Percentiles rank a stretch among this genome's conserved stretches.
Conservation (phyloP, 2,797 vertebrate species). For the Iguana delicatissima region DNA sequence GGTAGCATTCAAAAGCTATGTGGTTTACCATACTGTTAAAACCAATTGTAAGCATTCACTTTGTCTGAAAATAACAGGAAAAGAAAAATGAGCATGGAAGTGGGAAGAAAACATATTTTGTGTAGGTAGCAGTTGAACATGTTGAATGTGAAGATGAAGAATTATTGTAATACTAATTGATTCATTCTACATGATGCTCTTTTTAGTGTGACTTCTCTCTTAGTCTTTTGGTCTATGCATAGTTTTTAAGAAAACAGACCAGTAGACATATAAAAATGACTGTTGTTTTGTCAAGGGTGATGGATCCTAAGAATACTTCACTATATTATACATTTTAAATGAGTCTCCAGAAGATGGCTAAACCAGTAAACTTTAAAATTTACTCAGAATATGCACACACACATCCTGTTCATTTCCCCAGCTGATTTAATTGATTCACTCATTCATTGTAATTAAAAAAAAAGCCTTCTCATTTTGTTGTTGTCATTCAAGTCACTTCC, state of each 20-base stretch:
- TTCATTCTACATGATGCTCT: background rate
- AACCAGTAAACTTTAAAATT: background rate
- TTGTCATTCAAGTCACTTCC: no score
- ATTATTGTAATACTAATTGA: background rate
- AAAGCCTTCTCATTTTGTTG: no score
- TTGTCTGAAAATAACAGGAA: slow-evolving; percentile 1
- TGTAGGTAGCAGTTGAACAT: background rate
- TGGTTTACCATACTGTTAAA: background rate
- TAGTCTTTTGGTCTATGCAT: background rate
- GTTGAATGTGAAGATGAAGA: background rate
- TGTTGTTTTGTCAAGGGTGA: background rate
- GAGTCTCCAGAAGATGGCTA: background rate
- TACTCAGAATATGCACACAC: background rate
- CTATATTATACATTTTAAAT: background rate
- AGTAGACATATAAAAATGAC: background rate
- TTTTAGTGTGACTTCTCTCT: background rate
- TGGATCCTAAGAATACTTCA: background rate
- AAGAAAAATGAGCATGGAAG: background rate
- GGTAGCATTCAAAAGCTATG: background rate
- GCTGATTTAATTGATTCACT: background rate
- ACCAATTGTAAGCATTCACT: background rate
- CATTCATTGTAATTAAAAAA: background rate
- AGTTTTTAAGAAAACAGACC: background rate
- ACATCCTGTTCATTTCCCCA: background rate
- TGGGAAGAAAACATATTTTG: background rate